Conservation (phyloP, 1,140 invertebrate species). For the Monochamus saltuarius region DNA sequence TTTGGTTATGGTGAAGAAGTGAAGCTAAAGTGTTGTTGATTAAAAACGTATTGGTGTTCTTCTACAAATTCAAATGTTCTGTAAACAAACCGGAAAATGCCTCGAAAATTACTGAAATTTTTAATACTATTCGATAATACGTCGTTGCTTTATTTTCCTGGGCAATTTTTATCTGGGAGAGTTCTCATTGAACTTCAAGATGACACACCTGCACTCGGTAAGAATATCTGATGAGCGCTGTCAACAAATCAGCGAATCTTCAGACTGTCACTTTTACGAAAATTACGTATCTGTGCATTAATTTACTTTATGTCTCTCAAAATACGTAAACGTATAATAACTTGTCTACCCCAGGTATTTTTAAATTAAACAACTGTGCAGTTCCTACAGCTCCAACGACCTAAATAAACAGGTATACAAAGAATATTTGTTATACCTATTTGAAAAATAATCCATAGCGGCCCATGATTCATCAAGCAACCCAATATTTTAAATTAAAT, state of each 20-base stretch:
- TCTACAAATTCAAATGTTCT: slow-evolving; percentile 14
- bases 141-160: slow-evolving; percentile 88
- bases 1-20: slow-evolving; percentile 22
- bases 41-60: slow-evolving; percentile 6
- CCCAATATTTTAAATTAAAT: no score
- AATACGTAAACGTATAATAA: not conserved
- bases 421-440: no score
- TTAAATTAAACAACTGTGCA: no score
- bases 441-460: no score
- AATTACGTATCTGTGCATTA: not conserved
- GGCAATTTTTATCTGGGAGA: slow-evolving; percentile 86
- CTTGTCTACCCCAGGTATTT: no score
- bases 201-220: slow-evolving; percentile 84
- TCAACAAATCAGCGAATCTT: slow-evolving; percentile 2
- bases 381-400: no score
- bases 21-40: slow-evolving; percentile 11
- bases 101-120: slow-evolving; percentile 88
- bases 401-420: no score
- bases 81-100: slow-evolving; percentile 60
- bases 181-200: slow-evolving; percentile 91
- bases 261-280: slow-evolving; percentile 7
- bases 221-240: slow-evolving; percentile 44
- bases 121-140: slow-evolving; percentile 93
- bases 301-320: slow-evolving; percentile 3
- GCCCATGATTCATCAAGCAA: no score